Conservation (phyloP, 2,113 vertebrate species). For the Lates calcarifer region DNA sequence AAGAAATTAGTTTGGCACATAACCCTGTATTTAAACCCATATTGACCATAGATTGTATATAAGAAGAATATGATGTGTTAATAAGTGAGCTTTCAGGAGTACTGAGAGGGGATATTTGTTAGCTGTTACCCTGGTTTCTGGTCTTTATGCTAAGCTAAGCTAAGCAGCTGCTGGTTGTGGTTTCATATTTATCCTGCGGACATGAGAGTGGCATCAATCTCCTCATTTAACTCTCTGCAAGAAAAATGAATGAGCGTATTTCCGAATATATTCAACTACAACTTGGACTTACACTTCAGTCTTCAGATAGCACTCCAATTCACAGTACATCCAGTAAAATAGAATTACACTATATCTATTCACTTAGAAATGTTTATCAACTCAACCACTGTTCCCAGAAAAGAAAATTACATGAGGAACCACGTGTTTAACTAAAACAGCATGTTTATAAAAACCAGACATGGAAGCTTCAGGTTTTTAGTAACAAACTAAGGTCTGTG, state of each 20-base stretch:
- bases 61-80: too few relatives aligned
- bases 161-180: background rate
- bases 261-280: background rate
- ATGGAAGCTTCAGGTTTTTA: background rate
- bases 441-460: background rate
- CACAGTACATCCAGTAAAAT: background rate
- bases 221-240: background rate
- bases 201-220: background rate
- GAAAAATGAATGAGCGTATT: background rate
- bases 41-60: too few relatives aligned
- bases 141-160: background rate
- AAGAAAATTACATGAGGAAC: background rate
- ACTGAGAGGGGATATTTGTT: too few relatives aligned
- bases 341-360: background rate
- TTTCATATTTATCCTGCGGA: background rate
- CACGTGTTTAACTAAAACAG: background rate
- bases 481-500: background rate
- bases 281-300: background rate
- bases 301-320: background rate
- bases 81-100: background rate
- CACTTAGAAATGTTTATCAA: conserved; percentile 4
- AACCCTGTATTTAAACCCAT: background rate
- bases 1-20: background rate
- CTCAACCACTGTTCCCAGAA: conserved; percentile 2
- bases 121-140: background rate